Base-by-base conservation (phyloP, 2,888 invertebrate species). In the Sussaba pulchella region DNA sequence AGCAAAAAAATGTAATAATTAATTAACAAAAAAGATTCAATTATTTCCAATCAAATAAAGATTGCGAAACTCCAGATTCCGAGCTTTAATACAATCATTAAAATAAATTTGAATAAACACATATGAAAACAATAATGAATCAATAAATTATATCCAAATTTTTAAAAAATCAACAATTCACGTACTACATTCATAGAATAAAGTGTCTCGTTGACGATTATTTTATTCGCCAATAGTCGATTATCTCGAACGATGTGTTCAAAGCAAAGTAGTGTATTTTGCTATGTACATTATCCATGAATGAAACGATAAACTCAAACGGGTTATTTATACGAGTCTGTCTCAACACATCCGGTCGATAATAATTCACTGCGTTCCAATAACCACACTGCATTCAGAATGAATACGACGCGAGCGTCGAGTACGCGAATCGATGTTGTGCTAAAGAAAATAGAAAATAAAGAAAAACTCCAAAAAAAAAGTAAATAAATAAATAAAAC, bases 321-420 rank as follows among this genome's bases (percentile, higher is more conserved):
- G 26, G 9, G 31, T 57, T 57, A 31, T 31, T 36, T 10, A 8
- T 17, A 57, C 31, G 9, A 14, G 36, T 17, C n/a, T 31, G 71
- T 19, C 59, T 50, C 21, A 10, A 5, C n/a, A n/a, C 31, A 73
- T 73, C 73, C 73, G 78, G 67, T 69, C 41, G 41, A 43, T 79
- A 57, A 75, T 79, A 31, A 31, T 79, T n/a, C 74, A 71, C 59
- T 12, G 21, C 10, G 43, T 73, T 31, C 54, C 21, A 31, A 10
- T n/a, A 21, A 6, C 10, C 47, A 24, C 24, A 17, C 67, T 67
- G 52, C 67, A 69, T 57, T 57, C 1, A 61, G 45, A 76, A 59
- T 71, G 66, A 80, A 54, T 80, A 52, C 67, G 17, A 47, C 9
- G 41, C 2, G 10, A 54, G 14, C 21, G 39, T 57, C 43, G 2